Base-by-base conservation (phyloP, 2,797 vertebrate genomes). In the Crocodylus rhombifer region DNA sequence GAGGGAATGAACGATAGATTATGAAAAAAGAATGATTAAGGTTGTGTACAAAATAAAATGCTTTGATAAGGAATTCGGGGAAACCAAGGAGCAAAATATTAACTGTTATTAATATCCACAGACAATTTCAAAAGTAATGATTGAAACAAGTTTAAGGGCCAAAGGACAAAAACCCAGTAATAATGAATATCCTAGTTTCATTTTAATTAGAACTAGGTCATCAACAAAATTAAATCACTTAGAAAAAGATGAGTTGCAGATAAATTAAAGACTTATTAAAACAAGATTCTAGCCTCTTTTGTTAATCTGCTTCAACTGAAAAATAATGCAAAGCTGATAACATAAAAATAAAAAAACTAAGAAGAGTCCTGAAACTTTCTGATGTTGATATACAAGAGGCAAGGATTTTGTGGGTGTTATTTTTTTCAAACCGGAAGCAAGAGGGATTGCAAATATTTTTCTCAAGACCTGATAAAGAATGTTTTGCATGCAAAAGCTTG, bases 141-240 rank as follows among this genome's bases (percentile, higher is more conserved):
- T 14, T 73, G 69, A 73, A 51, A 51, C 69, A 21, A 51, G 80
- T 87, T 87, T 77, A 87, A 64, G 23, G 71, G 17, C 78, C n/a
- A 92, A 93, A 86, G 30, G 20, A 86, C 82, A 67, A 88, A 58
- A 56, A 5, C 75, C 85, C 86, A 90, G 67, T 69, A 67, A 82
- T 91, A 89, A 92, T 30, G 33, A 89, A 73, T 55, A 80, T 14
- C n/a, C 84, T 87, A n/a, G 84, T 82, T 77, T 93, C 88, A 42
- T 85, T 1, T 1, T 74, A 87, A 82, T 25, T 86, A 51, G n/a
- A 94, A 93, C 56, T 86, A 90, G 95, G 93, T 96, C 90, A 93
- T 76, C 84, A 91, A 86, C 64, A 94, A 93, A 42, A 87, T 82
- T 90, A 77, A 88, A 86, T 91, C 90, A 87, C 33, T 16, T 55